phyloP scores from a whole-genome alignment of 2,113 vertebrate genomes.

The Ictidomys tridecemlineatus region DNA sequence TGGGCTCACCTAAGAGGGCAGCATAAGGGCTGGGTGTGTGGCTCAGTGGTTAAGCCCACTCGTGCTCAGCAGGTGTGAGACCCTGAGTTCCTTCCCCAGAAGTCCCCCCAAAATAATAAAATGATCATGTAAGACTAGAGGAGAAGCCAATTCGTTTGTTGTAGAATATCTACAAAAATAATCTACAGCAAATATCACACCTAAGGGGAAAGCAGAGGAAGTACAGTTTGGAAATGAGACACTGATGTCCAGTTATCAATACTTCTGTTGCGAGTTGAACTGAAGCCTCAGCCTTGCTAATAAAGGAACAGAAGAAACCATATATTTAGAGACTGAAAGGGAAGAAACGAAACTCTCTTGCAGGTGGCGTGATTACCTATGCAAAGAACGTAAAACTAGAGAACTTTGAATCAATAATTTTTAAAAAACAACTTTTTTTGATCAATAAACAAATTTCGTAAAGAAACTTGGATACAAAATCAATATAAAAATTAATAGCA shows the following conservation, averaged over 20 bases:
- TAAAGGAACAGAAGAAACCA: neutral
- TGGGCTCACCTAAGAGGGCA: neutral
- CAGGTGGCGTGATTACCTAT: neutral
- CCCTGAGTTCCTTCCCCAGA: neutral
- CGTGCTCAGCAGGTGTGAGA: accelerated
- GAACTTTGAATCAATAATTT: neutral
- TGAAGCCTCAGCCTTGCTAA: neutral
- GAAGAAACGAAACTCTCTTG: neutral
- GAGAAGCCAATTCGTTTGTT: neutral
- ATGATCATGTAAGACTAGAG: neutral
- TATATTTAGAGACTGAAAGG: neutral
- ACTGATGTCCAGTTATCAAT: neutral
- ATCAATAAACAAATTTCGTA: neutral
- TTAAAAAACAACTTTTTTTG: neutral
- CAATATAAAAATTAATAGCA: neutral
- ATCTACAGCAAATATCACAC: neutral
- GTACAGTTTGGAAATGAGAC: neutral
- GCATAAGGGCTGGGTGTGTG: too few species aligned
- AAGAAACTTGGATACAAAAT: neutral
- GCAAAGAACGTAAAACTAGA: neutral
- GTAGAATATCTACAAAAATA: neutral
- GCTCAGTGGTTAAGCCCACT: too few species aligned
- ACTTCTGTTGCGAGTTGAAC: neutral
- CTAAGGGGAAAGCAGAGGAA: neutral
- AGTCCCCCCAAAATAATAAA: neutral